Evolutionary conservation across 2,113 vertebrate genomes (phyloP), one percentile per base, ranked within the genome.

Genomic region (Clarias batrachus): DNA sequence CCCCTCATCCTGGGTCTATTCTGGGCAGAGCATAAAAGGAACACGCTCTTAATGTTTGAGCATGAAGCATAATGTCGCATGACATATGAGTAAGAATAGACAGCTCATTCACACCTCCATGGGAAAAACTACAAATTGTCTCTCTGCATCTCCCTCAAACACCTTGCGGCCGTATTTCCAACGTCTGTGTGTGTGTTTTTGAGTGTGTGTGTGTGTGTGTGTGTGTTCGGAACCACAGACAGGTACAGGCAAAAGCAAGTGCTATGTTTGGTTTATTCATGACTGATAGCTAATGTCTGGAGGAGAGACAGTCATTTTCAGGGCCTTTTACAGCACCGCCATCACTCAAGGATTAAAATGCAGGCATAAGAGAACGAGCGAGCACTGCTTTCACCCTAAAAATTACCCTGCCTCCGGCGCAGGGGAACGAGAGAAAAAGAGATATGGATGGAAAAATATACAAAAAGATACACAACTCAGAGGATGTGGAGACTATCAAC

Each of bases 201-300:
- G 62, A 63, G 23, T 73, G 70, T 87, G 82, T 68, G 12, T 70
- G 63, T 73, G 81, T 56, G 59, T 68, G 60, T 83, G 82, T 84
- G 60, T 63, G 81, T 84, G 70, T 87, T 19, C 48, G 48, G 83
- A 71, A 87, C 74, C 17, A 16, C 74, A 80, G 81, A 66, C 86
- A 83, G 84, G 76, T 84, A 86, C 81, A 83, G 70, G 77, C 85
- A 85, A 85, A 88, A 86, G 48, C 81, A 74, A 48, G 9, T 23
- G 80, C 81, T 66, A 30, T 77, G 70, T 89, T 87, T 86, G 84
- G 71, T 89, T 89, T 81, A 89, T 78, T 85, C 89, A 87, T 87
- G 89, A 91, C 84, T 90, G 91, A 90, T 91, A 83, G 91, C 88
- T 89, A 78, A 85, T 90, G 90, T 85, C 90, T 87, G 62, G 83